A percentile compares a stretch with the other conserved stretches of the same genome.
These are phyloP conservation scores for Pterocles burchelli DNA, from an alignment of 2,113 vertebrate genomes.

Conservation along the genomic window DNA sequence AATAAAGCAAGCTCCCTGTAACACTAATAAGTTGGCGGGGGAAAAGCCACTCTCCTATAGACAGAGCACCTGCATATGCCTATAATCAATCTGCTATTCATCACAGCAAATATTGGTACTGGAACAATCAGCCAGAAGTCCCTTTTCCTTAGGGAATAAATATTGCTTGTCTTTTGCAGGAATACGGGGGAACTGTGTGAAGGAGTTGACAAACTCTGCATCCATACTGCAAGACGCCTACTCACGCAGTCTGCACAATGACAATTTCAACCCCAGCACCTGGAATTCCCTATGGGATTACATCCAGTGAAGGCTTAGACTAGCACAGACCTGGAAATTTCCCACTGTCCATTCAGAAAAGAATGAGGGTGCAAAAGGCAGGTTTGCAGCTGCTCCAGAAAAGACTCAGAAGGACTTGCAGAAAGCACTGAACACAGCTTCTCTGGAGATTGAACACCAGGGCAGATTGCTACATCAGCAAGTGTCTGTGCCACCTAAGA, in stretches of 20 bases:
- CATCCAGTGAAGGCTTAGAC: background rate
- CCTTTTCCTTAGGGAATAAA: background rate
- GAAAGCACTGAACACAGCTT: background rate
- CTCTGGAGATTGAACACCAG: background rate
- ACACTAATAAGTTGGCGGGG: background rate
- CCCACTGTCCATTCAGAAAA: background rate
- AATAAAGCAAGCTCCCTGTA: constrained; percentile 11
- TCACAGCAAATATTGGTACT: background rate
- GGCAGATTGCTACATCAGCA: background rate
- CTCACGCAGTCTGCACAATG: rapidly evolving
- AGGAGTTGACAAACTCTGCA: background rate
- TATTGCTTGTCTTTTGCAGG: background rate
- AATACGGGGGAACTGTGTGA: background rate
- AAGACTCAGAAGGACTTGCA: background rate
- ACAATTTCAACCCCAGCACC: background rate
- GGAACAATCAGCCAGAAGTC: background rate
- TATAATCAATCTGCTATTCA: background rate
- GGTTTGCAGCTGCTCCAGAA: background rate
- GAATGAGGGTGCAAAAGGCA: background rate
- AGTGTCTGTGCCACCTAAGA: background rate
- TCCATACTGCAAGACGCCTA: rapidly evolving
- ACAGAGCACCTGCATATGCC: background rate
- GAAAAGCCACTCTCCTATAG: background rate
- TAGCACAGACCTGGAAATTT: background rate
- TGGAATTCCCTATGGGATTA: background rate